Conservation (phyloP, 1,140 invertebrate genomes). For the Copidosoma floridanum region DNA sequence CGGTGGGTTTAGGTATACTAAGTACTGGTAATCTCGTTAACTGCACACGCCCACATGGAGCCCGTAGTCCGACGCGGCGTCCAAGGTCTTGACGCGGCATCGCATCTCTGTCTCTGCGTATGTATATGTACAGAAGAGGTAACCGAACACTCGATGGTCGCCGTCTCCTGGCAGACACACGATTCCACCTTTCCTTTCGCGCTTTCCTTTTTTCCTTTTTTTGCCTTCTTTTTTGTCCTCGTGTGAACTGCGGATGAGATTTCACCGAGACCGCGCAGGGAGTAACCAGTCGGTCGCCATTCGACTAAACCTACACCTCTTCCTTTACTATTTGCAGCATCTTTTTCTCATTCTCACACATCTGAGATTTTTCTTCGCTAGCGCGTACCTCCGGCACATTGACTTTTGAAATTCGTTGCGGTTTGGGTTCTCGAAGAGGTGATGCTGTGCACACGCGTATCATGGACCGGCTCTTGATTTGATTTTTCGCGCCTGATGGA, state of each 20-base stretch:
- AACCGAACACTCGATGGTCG: constrained; percentile 20
- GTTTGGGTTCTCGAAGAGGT: too few relatives aligned
- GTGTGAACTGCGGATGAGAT: constrained; percentile 20
- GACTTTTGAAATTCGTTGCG: too few relatives aligned
- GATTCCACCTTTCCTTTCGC: neutral
- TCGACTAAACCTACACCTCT: neutral
- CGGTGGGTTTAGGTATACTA: too few relatives aligned
- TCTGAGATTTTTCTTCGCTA: neutral
- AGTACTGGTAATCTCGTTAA: constrained; percentile 19
- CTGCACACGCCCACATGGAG: neutral
- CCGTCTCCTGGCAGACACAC: neutral
- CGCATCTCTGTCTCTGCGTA: constrained; percentile 2
- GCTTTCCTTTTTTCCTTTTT: neutral
- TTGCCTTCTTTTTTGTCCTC: too few relatives aligned
- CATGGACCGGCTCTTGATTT: constrained; percentile 15
- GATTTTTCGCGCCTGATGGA: constrained; percentile 22
- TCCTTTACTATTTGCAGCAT: neutral
- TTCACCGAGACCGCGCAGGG: neutral
- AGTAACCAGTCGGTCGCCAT: constrained; percentile 1
- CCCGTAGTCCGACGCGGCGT: neutral
- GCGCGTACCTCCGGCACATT: neutral
- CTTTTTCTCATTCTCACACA: neutral
- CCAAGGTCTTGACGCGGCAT: constrained; percentile 9
- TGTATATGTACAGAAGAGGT: too few relatives aligned
- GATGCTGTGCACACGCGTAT: too few relatives aligned